Base-by-base conservation (phyloP, 2,113 vertebrate species). In the Pionites leucogaster region DNA sequence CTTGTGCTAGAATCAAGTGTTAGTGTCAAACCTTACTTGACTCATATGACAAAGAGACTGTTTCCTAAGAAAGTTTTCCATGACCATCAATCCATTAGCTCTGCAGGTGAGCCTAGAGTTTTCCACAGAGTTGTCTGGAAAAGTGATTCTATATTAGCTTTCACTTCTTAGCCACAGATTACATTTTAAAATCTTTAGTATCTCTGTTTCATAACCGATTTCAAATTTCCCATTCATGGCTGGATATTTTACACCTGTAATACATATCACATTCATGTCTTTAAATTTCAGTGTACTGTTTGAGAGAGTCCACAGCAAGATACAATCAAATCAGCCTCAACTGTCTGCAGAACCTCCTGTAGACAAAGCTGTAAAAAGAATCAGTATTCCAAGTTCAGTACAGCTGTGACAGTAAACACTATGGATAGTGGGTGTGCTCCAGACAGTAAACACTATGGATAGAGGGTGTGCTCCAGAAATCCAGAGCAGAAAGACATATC, bases 281-380 rank as follows among this genome's bases (percentile, higher is more conserved):
- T 95, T 74, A 69, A 10, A 67, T 86, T 95, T 92, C 70, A 77
- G 39, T 19, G 59, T 59, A 33, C 71, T 37, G 11, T 25, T 77
- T 75, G 77, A 91, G 31, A 41, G 25, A 29, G 52, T 31, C 41
- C 82, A 65, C 80, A 87, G 91, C 83, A 91, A 94, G 94, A 88
- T 57, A 94, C 87, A 93, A 49, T 75, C 82, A 87, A 94, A 97
- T 97, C 70, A 93, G 57, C 46, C 85, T 20, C 44, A 53, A 9
- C 85, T 85, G 27, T 59, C 71, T 86, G 74, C 72, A 80, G 77
- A 64, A 80, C 55, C 41, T 52, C 31, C 79, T 70, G 31, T 10
- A 76, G 74, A 70, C 53, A 47, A 63, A 75, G 41, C 27, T 35
- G 15, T 20, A 25, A 76, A 63, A 72, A 60, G 46, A 74, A 92